phyloP scores from a whole-genome alignment of 1,140 invertebrate genomes.

The Saccostrea echinata region DNA sequence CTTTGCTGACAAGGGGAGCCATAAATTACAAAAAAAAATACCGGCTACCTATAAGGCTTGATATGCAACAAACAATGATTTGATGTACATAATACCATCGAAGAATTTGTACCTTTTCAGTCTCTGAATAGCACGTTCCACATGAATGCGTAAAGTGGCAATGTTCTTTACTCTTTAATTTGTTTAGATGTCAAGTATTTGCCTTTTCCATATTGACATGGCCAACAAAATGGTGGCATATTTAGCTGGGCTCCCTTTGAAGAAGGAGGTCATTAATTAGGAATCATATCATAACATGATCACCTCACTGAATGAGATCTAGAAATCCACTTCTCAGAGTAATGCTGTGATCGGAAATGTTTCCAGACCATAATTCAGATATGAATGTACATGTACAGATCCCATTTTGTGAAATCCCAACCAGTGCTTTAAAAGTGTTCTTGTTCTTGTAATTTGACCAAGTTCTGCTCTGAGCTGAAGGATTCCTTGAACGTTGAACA shows the following conservation, averaged over 20 bases:
- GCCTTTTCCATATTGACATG: conserved; percentile 24
- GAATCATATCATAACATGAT: conserved; percentile 34
- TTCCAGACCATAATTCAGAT: conserved; percentile 75
- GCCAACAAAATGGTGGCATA: conserved; percentile 43
- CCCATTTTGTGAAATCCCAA: conserved; percentile 77
- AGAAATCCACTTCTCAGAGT: conserved; percentile 66
- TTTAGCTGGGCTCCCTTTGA: conserved; percentile 22
- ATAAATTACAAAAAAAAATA: too few relatives aligned
- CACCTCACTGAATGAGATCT: conserved; percentile 17
- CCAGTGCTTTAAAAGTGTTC: conserved; percentile 77
- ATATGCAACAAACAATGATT: too few relatives aligned
- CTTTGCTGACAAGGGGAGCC: too few relatives aligned
- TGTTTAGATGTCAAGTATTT: conserved; percentile 30
- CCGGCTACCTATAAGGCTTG: too few relatives aligned
- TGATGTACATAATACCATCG: too few relatives aligned
- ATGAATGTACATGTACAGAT: conserved; percentile 79
- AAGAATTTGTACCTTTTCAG: too few relatives aligned
- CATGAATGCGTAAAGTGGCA: conserved; percentile 42
- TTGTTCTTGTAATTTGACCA: conserved; percentile 41
- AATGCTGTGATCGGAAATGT: conserved; percentile 64
- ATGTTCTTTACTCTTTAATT: conserved; percentile 34
- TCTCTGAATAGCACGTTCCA: too few relatives aligned
- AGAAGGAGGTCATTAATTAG: conserved; percentile 32
- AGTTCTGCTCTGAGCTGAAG: neutral
- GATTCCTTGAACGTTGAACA: conserved; percentile 13